Percentiles rank a stretch among this genome's conserved stretches.
phyloP scores from a whole-genome alignment of 2,113 vertebrate genomes.

The Lophura nycthemera region DNA sequence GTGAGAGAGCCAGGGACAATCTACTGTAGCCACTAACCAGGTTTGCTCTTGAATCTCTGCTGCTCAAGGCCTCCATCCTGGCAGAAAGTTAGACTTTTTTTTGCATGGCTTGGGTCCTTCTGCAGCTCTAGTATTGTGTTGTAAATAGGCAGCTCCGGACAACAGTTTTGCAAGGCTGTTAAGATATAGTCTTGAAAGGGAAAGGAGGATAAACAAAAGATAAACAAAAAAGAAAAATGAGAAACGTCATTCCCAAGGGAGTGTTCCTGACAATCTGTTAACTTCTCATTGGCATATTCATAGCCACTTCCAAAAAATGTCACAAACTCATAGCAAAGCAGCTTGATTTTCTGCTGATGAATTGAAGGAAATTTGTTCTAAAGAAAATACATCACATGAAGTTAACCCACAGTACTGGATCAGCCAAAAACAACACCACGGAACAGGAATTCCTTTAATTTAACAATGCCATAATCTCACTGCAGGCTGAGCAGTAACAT shows the following conservation, averaged over 20 bases:
- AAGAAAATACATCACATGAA: slow-evolving; percentile 80
- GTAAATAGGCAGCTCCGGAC: background rate
- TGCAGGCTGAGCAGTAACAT: slow-evolving; percentile 51
- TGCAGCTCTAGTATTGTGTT: background rate
- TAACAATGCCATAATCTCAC: slow-evolving; percentile 73
- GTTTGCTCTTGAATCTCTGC: background rate
- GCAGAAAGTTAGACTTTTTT: background rate
- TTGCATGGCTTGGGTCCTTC: background rate
- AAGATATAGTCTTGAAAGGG: background rate
- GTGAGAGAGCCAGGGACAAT: background rate
- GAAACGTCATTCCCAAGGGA: slow-evolving; percentile 44
- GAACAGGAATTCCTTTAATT: slow-evolving; percentile 78
- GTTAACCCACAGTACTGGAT: slow-evolving; percentile 71
- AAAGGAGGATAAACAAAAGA: slow-evolving; percentile 38
- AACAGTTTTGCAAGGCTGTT: background rate
- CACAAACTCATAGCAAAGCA: slow-evolving; percentile 65
- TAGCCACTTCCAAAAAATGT: slow-evolving; percentile 59
- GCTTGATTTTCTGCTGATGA: slow-evolving; percentile 75
- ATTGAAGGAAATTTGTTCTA: slow-evolving; percentile 83
- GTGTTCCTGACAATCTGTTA: slow-evolving; percentile 48
- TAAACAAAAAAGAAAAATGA: slow-evolving; percentile 54
- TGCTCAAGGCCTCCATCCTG: background rate
- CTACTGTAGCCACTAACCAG: background rate
- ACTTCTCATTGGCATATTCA: slow-evolving; percentile 17
- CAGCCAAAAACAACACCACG: slow-evolving; percentile 73